phyloP scores from a whole-genome alignment of 2,888 invertebrate genomes.

The Chymomyza procnemis region DNA sequence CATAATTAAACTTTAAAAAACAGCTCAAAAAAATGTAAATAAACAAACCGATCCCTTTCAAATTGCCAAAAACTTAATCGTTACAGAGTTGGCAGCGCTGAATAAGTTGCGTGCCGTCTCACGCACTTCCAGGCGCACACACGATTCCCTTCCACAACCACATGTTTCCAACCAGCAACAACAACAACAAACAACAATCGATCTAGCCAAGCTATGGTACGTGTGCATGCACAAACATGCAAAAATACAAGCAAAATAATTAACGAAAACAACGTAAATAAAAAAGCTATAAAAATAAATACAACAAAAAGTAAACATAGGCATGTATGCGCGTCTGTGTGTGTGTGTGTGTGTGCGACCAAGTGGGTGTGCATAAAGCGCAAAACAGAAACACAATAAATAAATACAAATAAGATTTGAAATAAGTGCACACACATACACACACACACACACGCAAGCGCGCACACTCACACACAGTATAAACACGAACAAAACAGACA shows the following conservation, averaged over 20 bases:
- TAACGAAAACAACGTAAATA: slow-evolving; percentile 61
- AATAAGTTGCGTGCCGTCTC: slow-evolving; percentile 20
- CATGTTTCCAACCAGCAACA: too few relatives aligned
- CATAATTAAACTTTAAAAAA: too few relatives aligned
- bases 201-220: slow-evolving; percentile 42
- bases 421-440: slow-evolving; percentile 24
- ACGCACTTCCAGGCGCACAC: slow-evolving; percentile 16
- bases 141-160: slow-evolving; percentile 15
- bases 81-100: background rate
- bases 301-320: slow-evolving; percentile 46
- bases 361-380: slow-evolving; percentile 12
- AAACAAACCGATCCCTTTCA: background rate
- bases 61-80: background rate
- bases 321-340: slow-evolving; percentile 43
- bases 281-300: slow-evolving; percentile 64
- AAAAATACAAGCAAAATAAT: slow-evolving; percentile 66
- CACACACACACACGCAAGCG: slow-evolving; percentile 12
- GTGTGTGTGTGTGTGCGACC: slow-evolving; percentile 47
- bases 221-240: slow-evolving; percentile 50
- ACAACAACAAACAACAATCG: slow-evolving; percentile 49
- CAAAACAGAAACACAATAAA: slow-evolving; percentile 72
- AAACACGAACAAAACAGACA: slow-evolving; percentile 34
- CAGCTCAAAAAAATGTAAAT: too few relatives aligned
- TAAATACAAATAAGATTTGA: slow-evolving; percentile 65
- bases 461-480: slow-evolving; percentile 6